Percentiles rank a stretch among this genome's conserved stretches.
phyloP scores from a whole-genome alignment of 2,888 invertebrate genomes.

The Polymixis lichenea region DNA sequence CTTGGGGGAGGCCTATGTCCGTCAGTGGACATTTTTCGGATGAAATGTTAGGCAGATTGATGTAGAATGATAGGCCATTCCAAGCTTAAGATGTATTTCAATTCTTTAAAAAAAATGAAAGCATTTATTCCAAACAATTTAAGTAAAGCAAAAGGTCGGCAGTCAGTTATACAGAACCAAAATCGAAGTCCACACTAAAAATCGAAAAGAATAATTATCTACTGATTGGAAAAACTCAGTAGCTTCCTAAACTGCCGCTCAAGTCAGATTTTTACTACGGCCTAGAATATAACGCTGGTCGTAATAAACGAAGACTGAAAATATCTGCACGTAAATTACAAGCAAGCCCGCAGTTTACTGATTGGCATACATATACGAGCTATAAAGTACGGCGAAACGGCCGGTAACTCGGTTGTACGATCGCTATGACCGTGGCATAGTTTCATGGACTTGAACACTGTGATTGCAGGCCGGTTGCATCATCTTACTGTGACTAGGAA shows the following conservation, averaged over 20 bases:
- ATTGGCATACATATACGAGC: conserved; percentile 59
- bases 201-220: background rate
- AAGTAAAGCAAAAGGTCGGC: background rate
- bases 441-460: conserved; percentile 47
- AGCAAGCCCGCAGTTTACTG: conserved; percentile 50
- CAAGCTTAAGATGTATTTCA: background rate
- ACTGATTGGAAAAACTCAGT: conserved; percentile 9
- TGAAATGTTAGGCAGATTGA: no score
- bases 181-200: background rate
- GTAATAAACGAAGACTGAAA: conserved; percentile 43
- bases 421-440: conserved; percentile 46
- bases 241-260: background rate
- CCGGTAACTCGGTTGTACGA: conserved; percentile 30
- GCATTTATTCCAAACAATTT: background rate
- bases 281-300: conserved; percentile 10
- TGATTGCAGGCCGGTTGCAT: conserved; percentile 34
- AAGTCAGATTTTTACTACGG: conserved; percentile 32
- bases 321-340: conserved; percentile 50
- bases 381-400: conserved; percentile 60
- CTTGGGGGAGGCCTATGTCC: no score
- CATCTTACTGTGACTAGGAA: background rate
- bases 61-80: background rate
- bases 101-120: background rate
- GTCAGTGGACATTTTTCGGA: no score
- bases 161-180: background rate